These are phyloP conservation scores for Brienomyrus longianalis DNA, from an alignment of 2,113 vertebrate genomes.

Conservation along the genomic window DNA sequence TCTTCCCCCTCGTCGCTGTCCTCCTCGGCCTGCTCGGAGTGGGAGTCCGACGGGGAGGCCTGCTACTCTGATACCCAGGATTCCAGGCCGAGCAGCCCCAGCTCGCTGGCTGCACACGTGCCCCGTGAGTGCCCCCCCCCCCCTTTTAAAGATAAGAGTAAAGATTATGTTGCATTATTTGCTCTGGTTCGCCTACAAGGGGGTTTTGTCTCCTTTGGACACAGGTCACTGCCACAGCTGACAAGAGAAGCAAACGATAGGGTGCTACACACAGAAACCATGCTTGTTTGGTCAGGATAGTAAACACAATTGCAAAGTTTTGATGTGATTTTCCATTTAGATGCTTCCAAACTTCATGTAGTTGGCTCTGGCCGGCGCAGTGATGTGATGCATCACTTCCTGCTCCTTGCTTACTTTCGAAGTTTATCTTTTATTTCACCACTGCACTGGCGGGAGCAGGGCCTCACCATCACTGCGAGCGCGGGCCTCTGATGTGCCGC, in stretches of 20 bases:
- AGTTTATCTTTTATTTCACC: too few species aligned
- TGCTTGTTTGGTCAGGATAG: neutral
- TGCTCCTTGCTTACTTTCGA: too few species aligned
- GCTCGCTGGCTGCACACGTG: slow-evolving; percentile 56
- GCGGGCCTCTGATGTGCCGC: neutral
- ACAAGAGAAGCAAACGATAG: neutral
- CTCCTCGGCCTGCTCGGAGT: slow-evolving; percentile 71
- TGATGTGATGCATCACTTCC: neutral
- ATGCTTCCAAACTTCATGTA: neutral
- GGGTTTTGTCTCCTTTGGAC: neutral
- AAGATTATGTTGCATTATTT: neutral
- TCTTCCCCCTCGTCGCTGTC: slow-evolving; percentile 67
- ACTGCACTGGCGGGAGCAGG: neutral
- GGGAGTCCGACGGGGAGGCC: slow-evolving; percentile 80
- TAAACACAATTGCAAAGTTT: neutral
- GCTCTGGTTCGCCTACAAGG: neutral
- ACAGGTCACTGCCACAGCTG: neutral
- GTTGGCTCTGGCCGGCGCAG: neutral
- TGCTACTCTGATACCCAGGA: slow-evolving; percentile 66
- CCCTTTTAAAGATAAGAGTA: neutral
- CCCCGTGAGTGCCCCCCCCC: slow-evolving; percentile 70
- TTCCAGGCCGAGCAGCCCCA: slow-evolving; percentile 61
- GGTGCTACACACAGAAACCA: neutral
- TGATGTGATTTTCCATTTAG: neutral
- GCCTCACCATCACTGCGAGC: neutral